Evolutionary conservation across 2,113 vertebrate genomes (phyloP), one percentile per base, ranked within the genome.

Genomic region (Ictidomys tridecemlineatus): DNA sequence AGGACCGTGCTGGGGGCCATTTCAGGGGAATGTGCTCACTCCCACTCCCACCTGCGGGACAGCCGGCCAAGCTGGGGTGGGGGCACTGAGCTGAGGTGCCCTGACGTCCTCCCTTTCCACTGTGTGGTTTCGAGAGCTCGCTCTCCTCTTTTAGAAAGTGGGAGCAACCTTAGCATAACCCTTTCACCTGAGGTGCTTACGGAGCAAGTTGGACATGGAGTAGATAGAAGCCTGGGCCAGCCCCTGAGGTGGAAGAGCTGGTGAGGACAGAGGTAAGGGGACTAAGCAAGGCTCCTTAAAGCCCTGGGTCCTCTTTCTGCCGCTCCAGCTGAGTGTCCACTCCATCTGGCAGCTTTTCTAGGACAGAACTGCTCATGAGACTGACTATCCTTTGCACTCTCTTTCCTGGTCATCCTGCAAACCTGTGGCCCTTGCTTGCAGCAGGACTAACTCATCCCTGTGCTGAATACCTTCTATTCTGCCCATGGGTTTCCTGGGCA

Each of bases 341-440:
- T 53, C 61, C 20, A 32, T 16, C 10, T 18, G 20, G n/a, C 16
- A 34, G 51, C 18, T 78, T 72, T 39, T 39, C 17, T n/a, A 39
- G 45, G 58, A 14, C 37, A 85, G 53, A 82, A 22, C 17, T 83
- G 45, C 16, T 22, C 14, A 1, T 37, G 34, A 63, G 37, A 39
- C 20, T n/a, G 11, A 39, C 16, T n/a, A 13, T 67, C 17, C 8
- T 51, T 37, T 65, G 5, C 5, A 0, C 61, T 77, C 16, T 73
- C 80, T 69, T 37, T 78, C 51, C 45, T 28, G 51, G 34, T 74
- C 74, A 0, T 20, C 28, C 13, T 12, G 51, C 37, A 86, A 34
- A 37, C 1, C 1, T 10, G 8, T 11, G 9, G 34, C 12, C 37
- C 5, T 24, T 0, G 58, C 39, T 32, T 34, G 3, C 10, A 13